A percentile compares a stretch with the other conserved stretches of the same genome.
Evolutionary conservation across 2,797 vertebrate species (phyloP).

Genomic region (Brachyrhaphis roseni): DNA sequence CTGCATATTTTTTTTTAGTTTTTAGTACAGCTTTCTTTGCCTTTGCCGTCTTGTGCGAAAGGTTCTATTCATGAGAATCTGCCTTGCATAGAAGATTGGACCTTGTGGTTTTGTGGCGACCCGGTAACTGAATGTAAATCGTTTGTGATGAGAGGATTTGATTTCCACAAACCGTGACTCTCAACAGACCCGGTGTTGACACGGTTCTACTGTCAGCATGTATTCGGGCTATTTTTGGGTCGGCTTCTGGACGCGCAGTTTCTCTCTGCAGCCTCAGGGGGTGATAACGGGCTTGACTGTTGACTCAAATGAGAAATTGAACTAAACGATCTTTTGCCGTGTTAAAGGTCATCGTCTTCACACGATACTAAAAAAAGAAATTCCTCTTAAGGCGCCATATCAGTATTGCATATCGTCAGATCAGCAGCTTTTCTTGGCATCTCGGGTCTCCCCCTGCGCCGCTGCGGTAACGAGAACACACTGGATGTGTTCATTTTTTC

Average conservation of each 20-base stretch:
- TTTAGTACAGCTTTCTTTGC: background rate
- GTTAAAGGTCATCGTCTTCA: background rate
- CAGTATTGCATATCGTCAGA: background rate
- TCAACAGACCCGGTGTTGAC: background rate
- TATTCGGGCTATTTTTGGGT: background rate
- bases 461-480: slow-evolving; percentile 1
- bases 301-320: background rate
- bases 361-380: background rate
- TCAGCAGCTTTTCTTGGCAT: background rate
- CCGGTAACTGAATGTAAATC: background rate
- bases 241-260: background rate
- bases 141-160: background rate
- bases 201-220: background rate
- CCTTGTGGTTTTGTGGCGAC: background rate
- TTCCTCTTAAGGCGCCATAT: background rate
- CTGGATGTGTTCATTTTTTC: slow-evolving; percentile 19
- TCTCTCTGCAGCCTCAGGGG: background rate
- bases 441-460: slow-evolving; percentile 6
- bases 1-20: background rate
- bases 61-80: background rate
- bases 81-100: background rate
- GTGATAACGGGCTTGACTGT: background rate
- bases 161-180: background rate
- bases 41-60: background rate
- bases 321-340: background rate